Evolutionary conservation across 2,113 vertebrate species (phyloP), one percentile per base, ranked within the genome.

Genomic region (Heterotis niloticus): DNA sequence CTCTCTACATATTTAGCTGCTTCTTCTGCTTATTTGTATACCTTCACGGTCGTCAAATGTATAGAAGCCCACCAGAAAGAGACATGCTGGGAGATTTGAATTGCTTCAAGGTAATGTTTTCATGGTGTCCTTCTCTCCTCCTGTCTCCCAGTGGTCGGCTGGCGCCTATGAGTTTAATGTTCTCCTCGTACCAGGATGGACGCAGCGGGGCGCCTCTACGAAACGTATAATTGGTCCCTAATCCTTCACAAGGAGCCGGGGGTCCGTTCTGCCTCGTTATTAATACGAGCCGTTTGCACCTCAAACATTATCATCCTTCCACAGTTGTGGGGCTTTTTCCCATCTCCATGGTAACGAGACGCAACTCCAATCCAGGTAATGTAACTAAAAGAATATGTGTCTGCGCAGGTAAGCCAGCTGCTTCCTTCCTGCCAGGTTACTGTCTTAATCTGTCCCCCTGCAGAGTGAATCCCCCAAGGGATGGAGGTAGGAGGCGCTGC

Each of bases 141-240:
- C 9, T 68, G 78, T n/a, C 54, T 26, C 59, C 52, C 1, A 7
- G 12, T 29, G 20, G 18, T 57, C 89, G 85, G 85, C 86, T 79
- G 87, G 84, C 86, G 86, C 84, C 83, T 79, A 85, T 83, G 81
- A 79, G 85, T 89, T 91, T 94, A 94, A 94, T 92, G 90, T 91
- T 93, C 93, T 92, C 90, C 78, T 89, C 86, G 92, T 93, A 90
- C 90, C 90, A 91, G 91, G 89, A 92, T 85, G 92, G 88, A 12
- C 57, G 5, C 91, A 92, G 92, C 91, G 86, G 91, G 90, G 88
- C 88, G 91, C 87, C 87, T 85, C 89, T 92, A 91, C 91, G 91
- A 91, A 90, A 82, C 89, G 91, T 93, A 93, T 94, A 93, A 94
- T 94, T 93, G 90, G 92, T 93, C 89, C 89, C 90, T 93, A 94